Conservation (phyloP, 2,797 vertebrate species). For the Liasis olivaceus region DNA sequence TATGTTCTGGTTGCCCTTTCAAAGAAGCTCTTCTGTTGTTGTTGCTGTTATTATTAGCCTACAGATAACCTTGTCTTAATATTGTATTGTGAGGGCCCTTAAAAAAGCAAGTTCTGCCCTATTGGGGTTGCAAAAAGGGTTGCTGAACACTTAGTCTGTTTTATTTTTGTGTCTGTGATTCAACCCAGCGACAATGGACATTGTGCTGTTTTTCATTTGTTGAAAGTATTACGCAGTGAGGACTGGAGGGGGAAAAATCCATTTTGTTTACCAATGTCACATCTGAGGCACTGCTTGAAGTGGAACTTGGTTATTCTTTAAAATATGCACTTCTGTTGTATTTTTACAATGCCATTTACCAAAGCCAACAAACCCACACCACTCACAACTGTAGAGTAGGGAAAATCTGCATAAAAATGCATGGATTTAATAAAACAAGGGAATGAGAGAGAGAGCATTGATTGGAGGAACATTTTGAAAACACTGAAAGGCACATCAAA, state of each 20-base stretch:
- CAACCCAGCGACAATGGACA: not conserved
- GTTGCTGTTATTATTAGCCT: not conserved
- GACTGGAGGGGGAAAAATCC: not conserved
- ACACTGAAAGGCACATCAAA: not conserved
- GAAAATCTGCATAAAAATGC: not conserved
- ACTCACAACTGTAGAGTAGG: not conserved
- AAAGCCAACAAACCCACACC: not conserved
- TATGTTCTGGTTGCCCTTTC: conserved; percentile 9
- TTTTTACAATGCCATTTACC: not conserved
- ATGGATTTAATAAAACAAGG: not conserved
- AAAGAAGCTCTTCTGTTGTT: conserved; percentile 35
- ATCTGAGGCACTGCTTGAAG: not conserved
- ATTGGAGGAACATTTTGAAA: not conserved
- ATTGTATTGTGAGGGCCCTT: not conserved
- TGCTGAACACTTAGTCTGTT: not conserved
- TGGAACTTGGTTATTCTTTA: not conserved
- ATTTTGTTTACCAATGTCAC: not conserved
- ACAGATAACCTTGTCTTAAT: conserved; percentile 43
- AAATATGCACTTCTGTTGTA: not conserved
- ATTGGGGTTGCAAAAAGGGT: conserved; percentile 11
- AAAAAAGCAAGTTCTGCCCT: conserved; percentile 38
- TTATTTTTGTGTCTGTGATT: conserved; percentile 30
- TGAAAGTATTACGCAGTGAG: conserved; percentile 4
- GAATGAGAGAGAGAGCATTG: not conserved
- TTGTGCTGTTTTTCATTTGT: not conserved